phyloP scores from a whole-genome alignment of 2,113 vertebrate genomes.

The Erpornis zantholeuca region DNA sequence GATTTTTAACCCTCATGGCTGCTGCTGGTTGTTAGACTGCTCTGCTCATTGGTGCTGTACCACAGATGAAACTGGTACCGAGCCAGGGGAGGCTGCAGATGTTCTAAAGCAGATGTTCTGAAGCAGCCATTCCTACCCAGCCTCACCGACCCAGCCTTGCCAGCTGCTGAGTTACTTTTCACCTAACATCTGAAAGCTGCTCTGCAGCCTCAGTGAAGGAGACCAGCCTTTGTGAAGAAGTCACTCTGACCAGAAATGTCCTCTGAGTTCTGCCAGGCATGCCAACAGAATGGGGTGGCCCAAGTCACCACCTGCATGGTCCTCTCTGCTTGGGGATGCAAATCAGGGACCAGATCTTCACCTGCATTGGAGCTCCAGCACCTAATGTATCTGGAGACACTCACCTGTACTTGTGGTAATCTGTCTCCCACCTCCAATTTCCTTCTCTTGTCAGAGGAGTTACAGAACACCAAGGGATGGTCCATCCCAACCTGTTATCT shows the following conservation, averaged over 20 bases:
- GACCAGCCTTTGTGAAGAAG: not conserved
- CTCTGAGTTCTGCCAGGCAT: not conserved
- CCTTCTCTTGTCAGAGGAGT: not conserved
- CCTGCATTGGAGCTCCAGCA: not conserved
- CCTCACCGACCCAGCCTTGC: not conserved
- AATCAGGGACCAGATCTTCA: not conserved
- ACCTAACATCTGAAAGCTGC: not conserved
- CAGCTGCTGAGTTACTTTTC: not conserved
- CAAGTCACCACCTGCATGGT: not conserved
- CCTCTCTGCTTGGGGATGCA: not conserved
- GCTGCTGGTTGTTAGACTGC: not conserved
- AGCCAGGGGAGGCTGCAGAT: not conserved
- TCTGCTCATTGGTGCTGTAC: not conserved
- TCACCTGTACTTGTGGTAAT: not conserved
- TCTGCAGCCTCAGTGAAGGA: not conserved
- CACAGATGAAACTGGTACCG: fast-evolving
- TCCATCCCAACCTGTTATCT: not conserved
- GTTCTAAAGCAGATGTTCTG: not conserved
- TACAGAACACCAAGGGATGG: not conserved
- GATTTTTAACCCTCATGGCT: not conserved
- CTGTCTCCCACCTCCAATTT: not conserved
- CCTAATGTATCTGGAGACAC: not conserved
- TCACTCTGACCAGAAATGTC: not conserved
- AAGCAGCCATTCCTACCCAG: not conserved
- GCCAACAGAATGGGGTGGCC: not conserved